Evolutionary conservation across 2,797 vertebrate species (phyloP), one percentile per base, ranked within the genome.

Genomic region (Helarctos malayanus): DNA sequence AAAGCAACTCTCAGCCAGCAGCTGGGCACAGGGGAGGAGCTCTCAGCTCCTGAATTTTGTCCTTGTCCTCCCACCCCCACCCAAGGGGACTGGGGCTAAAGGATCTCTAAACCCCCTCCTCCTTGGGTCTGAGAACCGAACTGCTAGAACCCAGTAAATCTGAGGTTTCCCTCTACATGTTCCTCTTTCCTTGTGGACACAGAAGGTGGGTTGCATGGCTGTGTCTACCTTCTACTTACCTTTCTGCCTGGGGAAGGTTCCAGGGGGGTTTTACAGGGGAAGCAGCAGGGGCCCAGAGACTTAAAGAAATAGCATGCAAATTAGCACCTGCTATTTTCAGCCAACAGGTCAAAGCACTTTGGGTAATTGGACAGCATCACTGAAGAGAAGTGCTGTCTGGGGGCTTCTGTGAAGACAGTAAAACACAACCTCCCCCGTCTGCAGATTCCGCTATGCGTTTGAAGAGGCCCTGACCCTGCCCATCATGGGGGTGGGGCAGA

Each of bases 231-330:
- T n/a, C 35, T 54, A 69, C 54, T 27, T 29, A 19, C 47, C 45
- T 21, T 29, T 38, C 35, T 71, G 52, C 54, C 59, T 8, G 41
- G 57, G 1, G 13, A 57, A 68, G 29, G 87, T 49, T 49, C 32
- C 14, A 8, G 13, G 54, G 49, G 35, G n/a, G 61, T 95, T 76
- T 95, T 82, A 73, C 25, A n/a, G 59, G 41, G 65, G 27, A 85
- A 81, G 35, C 41, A 32, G 23, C 23, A n/a, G 61, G 65, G 45
- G 57, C 85, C 82, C 19, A 69, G 41, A 90, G 83, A 21, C 69
- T 78, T 73, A 75, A 82, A 93, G 49, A 56, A 95, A 69, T 15
- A 95, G 71, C 59, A 68, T 75, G 84, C 91, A 92, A 78, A 96
- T 92, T 16, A 88, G 88, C 65, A 82, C 92, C 84, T 91, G 88